phyloP scores from a whole-genome alignment of 1,140 invertebrate species.

The Caenorhabditis latens region DNA sequence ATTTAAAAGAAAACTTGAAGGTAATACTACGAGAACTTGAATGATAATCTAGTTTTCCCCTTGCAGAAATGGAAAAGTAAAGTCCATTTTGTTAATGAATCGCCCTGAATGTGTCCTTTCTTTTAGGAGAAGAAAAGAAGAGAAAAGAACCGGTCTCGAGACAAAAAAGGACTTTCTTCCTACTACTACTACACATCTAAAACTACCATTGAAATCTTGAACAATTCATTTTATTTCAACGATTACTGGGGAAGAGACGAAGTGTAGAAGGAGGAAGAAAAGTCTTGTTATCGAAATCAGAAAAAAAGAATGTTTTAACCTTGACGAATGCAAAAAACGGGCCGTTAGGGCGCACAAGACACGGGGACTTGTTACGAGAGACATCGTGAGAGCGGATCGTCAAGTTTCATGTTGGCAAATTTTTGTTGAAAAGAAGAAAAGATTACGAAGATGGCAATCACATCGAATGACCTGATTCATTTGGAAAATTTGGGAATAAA shows the following conservation, averaged over 20 bases:
- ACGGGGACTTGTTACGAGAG: constrained; percentile 42
- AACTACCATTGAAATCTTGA: constrained; percentile 21
- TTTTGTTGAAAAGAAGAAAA: constrained; percentile 10
- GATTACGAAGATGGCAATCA: background rate
- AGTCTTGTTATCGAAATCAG: constrained; percentile 7
- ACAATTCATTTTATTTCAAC: constrained; percentile 7
- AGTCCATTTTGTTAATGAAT: constrained; percentile 11
- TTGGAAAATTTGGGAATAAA: background rate
- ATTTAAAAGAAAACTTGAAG: too few relatives aligned
- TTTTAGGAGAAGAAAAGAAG: background rate
- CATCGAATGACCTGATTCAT: background rate
- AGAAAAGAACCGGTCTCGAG: constrained; percentile 14
- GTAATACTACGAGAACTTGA: background rate
- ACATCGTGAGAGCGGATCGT: constrained; percentile 13
- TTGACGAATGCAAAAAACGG: constrained; percentile 42
- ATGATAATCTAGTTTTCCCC: background rate
- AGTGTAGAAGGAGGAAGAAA: constrained; percentile 24
- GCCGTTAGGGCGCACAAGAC: constrained; percentile 37
- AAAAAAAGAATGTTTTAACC: constrained; percentile 52
- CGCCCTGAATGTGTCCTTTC: background rate
- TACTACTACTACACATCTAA: background rate
- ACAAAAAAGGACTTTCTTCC: constrained; percentile 1
- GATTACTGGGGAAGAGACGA: background rate
- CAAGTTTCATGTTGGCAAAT: constrained; percentile 23
- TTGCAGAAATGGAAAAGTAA: background rate